Evolutionary conservation across 2,797 vertebrate genomes (phyloP), one percentile per base, ranked within the genome.

Genomic region (Chloroceryle amazona): DNA sequence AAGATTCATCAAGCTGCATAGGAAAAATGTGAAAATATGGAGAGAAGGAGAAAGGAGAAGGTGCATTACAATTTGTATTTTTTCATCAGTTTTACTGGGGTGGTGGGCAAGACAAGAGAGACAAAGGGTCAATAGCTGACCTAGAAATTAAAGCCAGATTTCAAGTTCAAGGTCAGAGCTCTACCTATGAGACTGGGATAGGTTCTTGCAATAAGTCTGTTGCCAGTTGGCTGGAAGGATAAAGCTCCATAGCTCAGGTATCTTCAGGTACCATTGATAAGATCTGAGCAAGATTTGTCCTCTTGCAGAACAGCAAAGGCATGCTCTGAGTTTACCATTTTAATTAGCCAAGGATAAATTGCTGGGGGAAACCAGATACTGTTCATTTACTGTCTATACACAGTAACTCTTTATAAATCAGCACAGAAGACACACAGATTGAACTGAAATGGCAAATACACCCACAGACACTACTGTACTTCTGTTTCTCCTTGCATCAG

Each of bases 161-260:
- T 79, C 44, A 88, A 49, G 18, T 14, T 73, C 49, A 57, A 79
- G 29, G 26, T 49, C 51, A 62, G 46, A 47, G 10, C 37, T 91
- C 29, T n/a, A 58, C 5, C 13, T 79, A 1, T 44, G 51, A 85
- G 18, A 35, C 44, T 35, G 28, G 31, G 7, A 17, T 54, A 26
- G 25, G 4, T 47, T 62, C 26, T 22, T n/a, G n/a, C 1, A 1
- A 33, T 80, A 33, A 60, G 16, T 29, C 10, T 63, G 11, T 37
- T 67, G 11, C 29, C 65, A 58, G 28, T 4, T 76, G 60, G 22
- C 31, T 63, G 44, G 73, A 89, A 57, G 7, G 3, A 66, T 22
- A 47, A 85, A 67, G 8, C 55, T 19, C 6, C 1, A 1, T 15
- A 39, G 16, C 31, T 83, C 0, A 2, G 11, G 1, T 41, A 20